These are phyloP conservation scores for Palloptera scutellata DNA, from an alignment of 2,888 invertebrate genomes.

Conservation along the genomic window DNA sequence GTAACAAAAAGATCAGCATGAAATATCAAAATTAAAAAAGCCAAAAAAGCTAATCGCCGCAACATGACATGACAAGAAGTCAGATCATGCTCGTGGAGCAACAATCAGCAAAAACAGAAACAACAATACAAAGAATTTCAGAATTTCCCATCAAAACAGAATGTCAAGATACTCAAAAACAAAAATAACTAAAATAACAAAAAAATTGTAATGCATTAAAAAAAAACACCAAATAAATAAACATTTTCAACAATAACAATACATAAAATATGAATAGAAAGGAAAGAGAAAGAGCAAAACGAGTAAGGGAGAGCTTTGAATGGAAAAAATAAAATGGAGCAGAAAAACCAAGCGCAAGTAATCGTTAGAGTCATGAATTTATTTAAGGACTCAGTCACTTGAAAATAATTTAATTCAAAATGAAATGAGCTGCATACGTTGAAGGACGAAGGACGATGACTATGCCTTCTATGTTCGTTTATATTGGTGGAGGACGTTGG, in stretches of 20 bases:
- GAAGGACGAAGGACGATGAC: too few relatives aligned
- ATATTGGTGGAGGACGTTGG: too few relatives aligned
- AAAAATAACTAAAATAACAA: neutral
- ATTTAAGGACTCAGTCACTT: slow-evolving; percentile 19
- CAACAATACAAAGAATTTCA: neutral
- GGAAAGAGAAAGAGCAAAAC: neutral
- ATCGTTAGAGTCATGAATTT: slow-evolving; percentile 8
- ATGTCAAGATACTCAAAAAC: neutral
- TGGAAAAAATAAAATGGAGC: neutral
- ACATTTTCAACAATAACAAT: neutral
- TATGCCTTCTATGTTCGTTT: too few relatives aligned
- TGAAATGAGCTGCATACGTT: slow-evolving; percentile 16
- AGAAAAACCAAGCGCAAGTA: neutral
- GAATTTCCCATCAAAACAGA: neutral
- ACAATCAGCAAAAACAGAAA: neutral
- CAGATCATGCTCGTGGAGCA: neutral
- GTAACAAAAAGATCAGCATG: neutral
- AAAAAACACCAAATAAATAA: neutral
- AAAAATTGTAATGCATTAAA: neutral
- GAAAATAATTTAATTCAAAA: slow-evolving; percentile 21
- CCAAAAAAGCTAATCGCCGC: slow-evolving; percentile 26
- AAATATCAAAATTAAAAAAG: slow-evolving; percentile 24
- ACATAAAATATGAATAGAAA: too few relatives aligned
- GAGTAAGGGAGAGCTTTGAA: neutral
- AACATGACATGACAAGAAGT: slow-evolving; percentile 23